A percentile compares a stretch with the other conserved stretches of the same genome.
Conservation (phyloP, 53 echinoderm and acorn worm species). For the Patiria pectinifera region DNA sequence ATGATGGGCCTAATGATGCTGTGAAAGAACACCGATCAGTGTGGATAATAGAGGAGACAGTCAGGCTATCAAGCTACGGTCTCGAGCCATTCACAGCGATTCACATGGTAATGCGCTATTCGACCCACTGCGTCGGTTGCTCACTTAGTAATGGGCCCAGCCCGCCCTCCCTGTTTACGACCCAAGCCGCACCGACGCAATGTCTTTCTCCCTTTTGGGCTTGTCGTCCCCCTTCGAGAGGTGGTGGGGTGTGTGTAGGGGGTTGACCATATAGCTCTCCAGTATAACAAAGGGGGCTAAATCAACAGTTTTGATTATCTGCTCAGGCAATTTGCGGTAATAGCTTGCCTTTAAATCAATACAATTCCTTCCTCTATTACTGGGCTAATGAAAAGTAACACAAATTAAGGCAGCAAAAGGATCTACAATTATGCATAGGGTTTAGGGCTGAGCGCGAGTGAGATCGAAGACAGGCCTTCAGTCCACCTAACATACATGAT, state of each 20-base stretch:
- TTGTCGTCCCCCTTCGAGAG: not conserved
- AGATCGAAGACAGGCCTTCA: no score
- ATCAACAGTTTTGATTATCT: constrained; percentile 45
- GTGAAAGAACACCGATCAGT: constrained; percentile 48
- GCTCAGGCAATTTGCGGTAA: constrained; percentile 51
- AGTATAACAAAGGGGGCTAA: not conserved
- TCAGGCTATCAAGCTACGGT: constrained; percentile 35
- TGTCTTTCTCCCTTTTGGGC: not conserved
- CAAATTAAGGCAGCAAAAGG: not conserved
- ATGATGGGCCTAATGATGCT: constrained; percentile 58
- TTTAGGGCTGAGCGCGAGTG: no score
- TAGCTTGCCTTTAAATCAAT: constrained; percentile 56
- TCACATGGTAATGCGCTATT: constrained; percentile 27
- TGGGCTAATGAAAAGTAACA: not conserved
- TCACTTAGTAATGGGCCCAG: constrained; percentile 56
- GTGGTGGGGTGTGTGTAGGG: not conserved
- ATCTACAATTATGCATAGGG: no score
- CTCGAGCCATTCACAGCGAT: not conserved
- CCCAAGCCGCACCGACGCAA: not conserved
- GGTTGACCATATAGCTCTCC: constrained; percentile 1
- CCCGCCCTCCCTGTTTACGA: constrained; percentile 16
- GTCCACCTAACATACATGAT: no score
- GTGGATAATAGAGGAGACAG: constrained; percentile 49
- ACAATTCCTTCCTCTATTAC: not conserved
- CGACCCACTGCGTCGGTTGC: constrained; percentile 14